Evolutionary conservation across 2,888 invertebrate genomes (phyloP), one percentile per base, ranked within the genome.

Genomic region (Allolobophora icterica): DNA sequence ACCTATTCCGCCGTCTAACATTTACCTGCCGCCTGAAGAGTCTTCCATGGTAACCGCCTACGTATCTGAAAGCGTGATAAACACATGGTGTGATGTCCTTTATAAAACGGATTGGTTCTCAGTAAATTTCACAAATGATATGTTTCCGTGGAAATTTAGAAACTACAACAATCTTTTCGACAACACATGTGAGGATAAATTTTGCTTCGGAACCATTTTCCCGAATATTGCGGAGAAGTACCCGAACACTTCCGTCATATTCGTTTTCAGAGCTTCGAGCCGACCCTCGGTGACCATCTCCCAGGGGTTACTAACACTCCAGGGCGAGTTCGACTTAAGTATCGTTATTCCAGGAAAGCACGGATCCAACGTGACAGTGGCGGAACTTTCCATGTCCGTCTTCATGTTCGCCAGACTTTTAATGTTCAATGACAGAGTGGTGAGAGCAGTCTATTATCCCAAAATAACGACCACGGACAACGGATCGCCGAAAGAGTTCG

Each of bases 321-420:
- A 8, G 8, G 8, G 71, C 71, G 6, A 30, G 71, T 71, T 71
- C 13, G 71, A 71, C 0, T n/a, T 71, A 11, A n/a, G 71, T n/a
- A 71, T 71, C 71, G 30, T 71, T 0, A 11, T 71, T n/a, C 11
- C 71, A 71, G 71, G 15, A 5, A 15, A 8, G 30, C 1, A 71
- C 8, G 71, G n/a, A n/a, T n/a, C n/a, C n/a, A n/a, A 52, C 0
- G 52, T 52, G 52, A n/a, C 30, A 71, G 71, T 71, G 71, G 30
- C 71, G n/a, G n/a, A 30, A 5, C 11, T n/a, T n/a, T 8, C 71
- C n/a, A 71, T 71, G 71, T 11, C 30, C 13, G 0, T n/a, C 71
- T 3, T 0, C 8, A n/a, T 71, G 8, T 0, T 1, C 5, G n/a
- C n/a, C 5, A 11, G 19, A n/a, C 1, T 11, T 30, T 5, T 11